A percentile compares a stretch with the other conserved stretches of the same genome.
Conservation (phyloP, 2,113 vertebrate genomes). For the Chaenogobius annularis region DNA sequence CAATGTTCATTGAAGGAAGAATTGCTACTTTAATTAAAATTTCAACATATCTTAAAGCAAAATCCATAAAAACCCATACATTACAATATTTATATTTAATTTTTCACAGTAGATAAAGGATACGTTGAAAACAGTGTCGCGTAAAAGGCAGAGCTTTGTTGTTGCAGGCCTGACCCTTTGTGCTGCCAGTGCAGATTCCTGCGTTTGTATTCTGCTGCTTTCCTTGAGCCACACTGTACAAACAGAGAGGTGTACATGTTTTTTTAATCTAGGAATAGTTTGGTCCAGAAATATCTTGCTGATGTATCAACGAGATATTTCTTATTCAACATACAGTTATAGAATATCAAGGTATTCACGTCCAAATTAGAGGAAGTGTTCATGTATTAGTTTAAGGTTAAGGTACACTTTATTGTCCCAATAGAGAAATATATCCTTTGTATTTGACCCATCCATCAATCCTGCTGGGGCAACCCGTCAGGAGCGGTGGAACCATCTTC, state of each 20-base stretch:
- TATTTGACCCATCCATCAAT: background rate
- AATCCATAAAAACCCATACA: background rate
- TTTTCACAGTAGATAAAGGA: conserved; percentile 72
- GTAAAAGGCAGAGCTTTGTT: conserved; percentile 94
- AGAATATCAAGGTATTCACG: background rate
- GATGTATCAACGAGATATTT: background rate
- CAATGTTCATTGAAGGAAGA: conserved; percentile 76
- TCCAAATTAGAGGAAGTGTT: background rate
- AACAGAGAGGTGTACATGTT: conserved; percentile 8
- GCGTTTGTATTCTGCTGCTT: conserved; percentile 77
- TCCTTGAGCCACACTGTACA: conserved; percentile 76
- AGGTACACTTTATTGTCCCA: background rate
- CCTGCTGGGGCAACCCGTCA: background rate
- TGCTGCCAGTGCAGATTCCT: conserved; percentile 84
- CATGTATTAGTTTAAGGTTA: background rate
- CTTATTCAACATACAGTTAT: background rate
- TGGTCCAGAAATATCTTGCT: background rate
- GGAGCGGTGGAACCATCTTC: no score
- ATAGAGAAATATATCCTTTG: background rate
- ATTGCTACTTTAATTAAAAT: background rate
- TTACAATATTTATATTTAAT: background rate
- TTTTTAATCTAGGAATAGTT: background rate
- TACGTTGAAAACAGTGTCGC: conserved; percentile 98
- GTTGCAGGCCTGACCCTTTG: conserved; percentile 87
- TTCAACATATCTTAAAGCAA: background rate